A percentile compares a stretch with the other conserved stretches of the same genome.
Evolutionary conservation across 1,140 invertebrate species (phyloP).

Genomic region (Physella acuta): DNA sequence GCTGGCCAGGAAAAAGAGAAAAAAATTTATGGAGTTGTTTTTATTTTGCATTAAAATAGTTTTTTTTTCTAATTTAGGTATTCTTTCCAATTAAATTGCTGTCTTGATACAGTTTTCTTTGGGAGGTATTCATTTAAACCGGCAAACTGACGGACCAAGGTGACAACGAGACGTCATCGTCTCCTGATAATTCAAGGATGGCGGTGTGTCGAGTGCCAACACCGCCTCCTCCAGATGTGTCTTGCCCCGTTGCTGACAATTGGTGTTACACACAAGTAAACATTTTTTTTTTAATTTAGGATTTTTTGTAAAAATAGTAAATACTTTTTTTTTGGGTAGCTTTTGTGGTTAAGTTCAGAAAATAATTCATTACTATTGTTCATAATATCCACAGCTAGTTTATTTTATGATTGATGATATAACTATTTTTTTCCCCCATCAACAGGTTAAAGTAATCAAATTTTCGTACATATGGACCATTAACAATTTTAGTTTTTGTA

Average conservation of each 20-base stretch:
- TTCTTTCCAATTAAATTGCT: too few species aligned
- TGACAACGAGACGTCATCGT: constrained; percentile 47
- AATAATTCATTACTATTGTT: neutral
- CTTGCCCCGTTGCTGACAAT: constrained; percentile 61
- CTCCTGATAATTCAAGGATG: constrained; percentile 50
- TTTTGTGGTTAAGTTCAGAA: neutral
- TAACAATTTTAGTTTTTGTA: constrained; percentile 96
- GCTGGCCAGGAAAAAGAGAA: too few species aligned
- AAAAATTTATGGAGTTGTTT: too few species aligned
- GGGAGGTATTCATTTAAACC: neutral
- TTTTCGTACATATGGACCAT: constrained; percentile 99
- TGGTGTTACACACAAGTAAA: constrained; percentile 62
- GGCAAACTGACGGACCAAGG: constrained; percentile 32
- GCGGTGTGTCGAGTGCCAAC: constrained; percentile 51
- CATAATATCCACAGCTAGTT: neutral
- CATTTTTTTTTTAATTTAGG: neutral
- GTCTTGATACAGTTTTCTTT: neutral
- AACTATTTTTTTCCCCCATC: neutral
- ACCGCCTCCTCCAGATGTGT: constrained; percentile 57
- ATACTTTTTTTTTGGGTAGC: neutral
- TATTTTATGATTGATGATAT: neutral
- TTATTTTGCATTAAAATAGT: neutral
- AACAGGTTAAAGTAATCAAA: constrained; percentile 99
- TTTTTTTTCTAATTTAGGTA: neutral
- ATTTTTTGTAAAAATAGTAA: neutral